Conservation (phyloP, 2,113 vertebrate species). For the Platysteira castanea region DNA sequence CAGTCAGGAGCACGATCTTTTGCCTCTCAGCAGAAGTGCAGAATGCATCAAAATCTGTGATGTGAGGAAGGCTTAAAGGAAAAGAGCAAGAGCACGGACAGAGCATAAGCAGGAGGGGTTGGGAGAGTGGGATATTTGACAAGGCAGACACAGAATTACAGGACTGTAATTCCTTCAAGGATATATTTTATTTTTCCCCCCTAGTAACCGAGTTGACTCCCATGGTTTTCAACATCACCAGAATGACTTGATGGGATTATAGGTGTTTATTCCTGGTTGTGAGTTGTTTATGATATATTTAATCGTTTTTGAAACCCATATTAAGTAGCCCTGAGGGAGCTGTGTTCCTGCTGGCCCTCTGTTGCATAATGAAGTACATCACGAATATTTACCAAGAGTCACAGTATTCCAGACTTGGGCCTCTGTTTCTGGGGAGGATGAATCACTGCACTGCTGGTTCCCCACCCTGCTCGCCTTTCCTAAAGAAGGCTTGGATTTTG, state of each 20-base stretch:
- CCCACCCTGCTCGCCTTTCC: slow-evolving; percentile 2
- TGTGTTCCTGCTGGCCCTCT: slow-evolving; percentile 46
- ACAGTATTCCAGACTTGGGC: slow-evolving; percentile 35
- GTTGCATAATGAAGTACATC: slow-evolving; percentile 61
- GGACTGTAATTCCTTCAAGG: not conserved
- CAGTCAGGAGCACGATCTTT: not conserved
- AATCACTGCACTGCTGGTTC: slow-evolving; percentile 40
- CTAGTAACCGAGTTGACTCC: not conserved
- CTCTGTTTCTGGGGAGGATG: slow-evolving; percentile 28
- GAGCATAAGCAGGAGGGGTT: not conserved
- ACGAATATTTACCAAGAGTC: slow-evolving; percentile 55
- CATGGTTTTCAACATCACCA: slow-evolving; percentile 40
- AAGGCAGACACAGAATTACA: not conserved
- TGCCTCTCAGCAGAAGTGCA: not conserved
- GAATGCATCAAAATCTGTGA: not conserved
- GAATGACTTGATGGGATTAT: slow-evolving; percentile 41
- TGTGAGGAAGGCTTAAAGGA: not conserved
- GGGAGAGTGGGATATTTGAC: not conserved
- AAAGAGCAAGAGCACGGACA: not conserved
- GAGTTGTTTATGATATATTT: slow-evolving; percentile 70
- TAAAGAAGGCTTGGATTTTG: not conserved
- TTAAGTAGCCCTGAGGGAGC: slow-evolving; percentile 55
- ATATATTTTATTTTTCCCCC: not conserved
- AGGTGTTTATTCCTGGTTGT: slow-evolving; percentile 61
- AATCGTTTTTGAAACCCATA: slow-evolving; percentile 54